Conservation (phyloP, 1,140 invertebrate species). For the Neodiprion fabricii region DNA sequence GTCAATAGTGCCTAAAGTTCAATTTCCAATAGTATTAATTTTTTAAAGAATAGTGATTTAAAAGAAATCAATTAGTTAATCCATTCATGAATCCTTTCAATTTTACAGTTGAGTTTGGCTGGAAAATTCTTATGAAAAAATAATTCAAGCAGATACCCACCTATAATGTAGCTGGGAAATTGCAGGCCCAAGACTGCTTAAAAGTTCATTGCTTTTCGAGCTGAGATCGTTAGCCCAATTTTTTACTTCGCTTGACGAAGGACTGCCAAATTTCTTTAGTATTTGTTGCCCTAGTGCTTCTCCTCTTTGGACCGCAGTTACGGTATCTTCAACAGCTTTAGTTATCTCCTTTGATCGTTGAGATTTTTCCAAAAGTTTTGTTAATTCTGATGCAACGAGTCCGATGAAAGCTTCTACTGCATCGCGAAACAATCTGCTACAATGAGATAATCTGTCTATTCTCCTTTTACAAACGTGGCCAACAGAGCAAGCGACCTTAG, state of each 20-base stretch:
- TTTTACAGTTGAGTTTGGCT: neutral
- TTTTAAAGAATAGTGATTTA: too few species aligned
- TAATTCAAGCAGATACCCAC: constrained; percentile 47
- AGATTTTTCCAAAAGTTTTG: constrained; percentile 59
- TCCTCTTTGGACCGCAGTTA: constrained; percentile 44
- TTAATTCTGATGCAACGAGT: constrained; percentile 65
- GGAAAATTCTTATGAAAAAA: neutral
- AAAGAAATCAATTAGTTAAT: constrained; percentile 25
- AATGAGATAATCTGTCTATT: constrained; percentile 73
- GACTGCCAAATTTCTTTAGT: constrained; percentile 42
- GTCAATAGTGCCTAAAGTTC: too few species aligned
- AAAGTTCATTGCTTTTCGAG: constrained; percentile 52
- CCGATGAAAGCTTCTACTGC: constrained; percentile 71
- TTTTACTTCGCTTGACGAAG: constrained; percentile 38
- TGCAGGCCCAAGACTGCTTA: constrained; percentile 57
- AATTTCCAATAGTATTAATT: too few species aligned
- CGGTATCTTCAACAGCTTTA: constrained; percentile 58
- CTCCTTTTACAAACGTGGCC: constrained; percentile 83
- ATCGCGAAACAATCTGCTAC: constrained; percentile 71
- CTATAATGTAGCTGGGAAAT: constrained; percentile 66
- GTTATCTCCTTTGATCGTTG: constrained; percentile 61
- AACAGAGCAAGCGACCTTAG: constrained; percentile 88
- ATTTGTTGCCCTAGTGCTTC: constrained; percentile 46
- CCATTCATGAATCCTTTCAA: neutral
- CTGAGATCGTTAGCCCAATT: constrained; percentile 57